Conservation (phyloP, 2,113 vertebrate species). For the Etheostoma spectabile region DNA sequence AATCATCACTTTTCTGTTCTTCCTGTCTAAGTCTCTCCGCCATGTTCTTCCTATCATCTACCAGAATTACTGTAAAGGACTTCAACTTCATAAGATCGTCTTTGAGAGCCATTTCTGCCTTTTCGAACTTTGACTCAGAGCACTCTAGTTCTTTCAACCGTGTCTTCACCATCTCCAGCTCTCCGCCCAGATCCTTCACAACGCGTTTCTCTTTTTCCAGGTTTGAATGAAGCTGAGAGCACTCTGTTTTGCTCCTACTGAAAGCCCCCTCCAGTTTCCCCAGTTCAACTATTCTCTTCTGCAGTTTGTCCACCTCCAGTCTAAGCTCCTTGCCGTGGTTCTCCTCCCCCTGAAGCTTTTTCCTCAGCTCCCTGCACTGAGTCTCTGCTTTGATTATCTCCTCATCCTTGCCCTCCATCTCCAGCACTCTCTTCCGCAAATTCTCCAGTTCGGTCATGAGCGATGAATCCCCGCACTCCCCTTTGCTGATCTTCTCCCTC, state of each 20-base stretch:
- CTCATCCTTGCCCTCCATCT: constrained; percentile 98
- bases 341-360: constrained; percentile 91
- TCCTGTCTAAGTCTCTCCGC: constrained; percentile 93
- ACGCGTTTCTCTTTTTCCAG: constrained; percentile 91
- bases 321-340: constrained; percentile 89
- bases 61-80: constrained; percentile 93
- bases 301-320: constrained; percentile 92
- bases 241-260: constrained; percentile 89
- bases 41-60: constrained; percentile 93
- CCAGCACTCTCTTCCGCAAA: constrained; percentile 91
- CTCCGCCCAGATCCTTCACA: constrained; percentile 88
- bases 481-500: constrained; percentile 92
- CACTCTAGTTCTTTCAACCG: constrained; percentile 90
- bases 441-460: constrained; percentile 94
- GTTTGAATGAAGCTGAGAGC: constrained; percentile 87
- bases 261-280: constrained; percentile 93
- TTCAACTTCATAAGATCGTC: constrained; percentile 95
- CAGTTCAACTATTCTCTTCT: constrained; percentile 93
- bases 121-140: constrained; percentile 89
- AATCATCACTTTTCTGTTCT: constrained; percentile 89
- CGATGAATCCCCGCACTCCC: constrained; percentile 91
- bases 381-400: constrained; percentile 94
- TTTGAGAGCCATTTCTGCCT: constrained; percentile 89
- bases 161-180: constrained; percentile 89
- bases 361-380: constrained; percentile 92